phyloP scores from a whole-genome alignment of 2,113 vertebrate genomes.

The Carassius auratus region DNA sequence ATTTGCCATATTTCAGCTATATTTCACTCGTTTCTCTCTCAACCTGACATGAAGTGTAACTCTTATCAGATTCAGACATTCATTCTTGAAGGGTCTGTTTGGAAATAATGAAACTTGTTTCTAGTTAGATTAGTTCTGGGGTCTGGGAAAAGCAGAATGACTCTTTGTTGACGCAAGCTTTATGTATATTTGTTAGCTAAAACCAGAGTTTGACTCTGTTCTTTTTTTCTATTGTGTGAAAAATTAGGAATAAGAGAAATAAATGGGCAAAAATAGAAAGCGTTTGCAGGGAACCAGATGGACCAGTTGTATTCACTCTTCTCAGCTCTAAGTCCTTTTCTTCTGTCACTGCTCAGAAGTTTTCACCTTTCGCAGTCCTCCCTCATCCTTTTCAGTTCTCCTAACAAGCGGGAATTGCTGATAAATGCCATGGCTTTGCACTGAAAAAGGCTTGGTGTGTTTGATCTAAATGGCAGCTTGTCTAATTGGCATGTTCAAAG shows the following conservation, averaged over 20 bases:
- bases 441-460: conserved; percentile 57
- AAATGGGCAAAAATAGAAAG: not conserved
- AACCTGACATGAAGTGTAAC: not conserved
- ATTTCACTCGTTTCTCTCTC: not conserved
- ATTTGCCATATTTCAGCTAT: not conserved
- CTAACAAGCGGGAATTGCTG: conserved; percentile 20
- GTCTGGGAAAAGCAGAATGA: not conserved
- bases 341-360: not conserved
- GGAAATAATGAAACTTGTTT: not conserved
- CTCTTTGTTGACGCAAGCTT: not conserved
- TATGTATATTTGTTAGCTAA: not conserved
- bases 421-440: conserved; percentile 67
- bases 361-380: conserved; percentile 24
- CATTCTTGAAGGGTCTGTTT: not conserved
- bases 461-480: conserved; percentile 75
- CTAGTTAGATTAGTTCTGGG: not conserved
- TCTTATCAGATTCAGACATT: conserved; percentile 17
- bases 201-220: not conserved
- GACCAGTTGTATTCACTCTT: conserved; percentile 1
- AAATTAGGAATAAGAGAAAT: not conserved
- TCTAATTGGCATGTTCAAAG: conserved; percentile 77
- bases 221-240: not conserved
- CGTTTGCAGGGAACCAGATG: not conserved
- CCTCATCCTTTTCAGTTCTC: conserved; percentile 17
- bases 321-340: not conserved